phyloP scores from a whole-genome alignment of 2,113 vertebrate species.

The Microcebus griseorufus region DNA sequence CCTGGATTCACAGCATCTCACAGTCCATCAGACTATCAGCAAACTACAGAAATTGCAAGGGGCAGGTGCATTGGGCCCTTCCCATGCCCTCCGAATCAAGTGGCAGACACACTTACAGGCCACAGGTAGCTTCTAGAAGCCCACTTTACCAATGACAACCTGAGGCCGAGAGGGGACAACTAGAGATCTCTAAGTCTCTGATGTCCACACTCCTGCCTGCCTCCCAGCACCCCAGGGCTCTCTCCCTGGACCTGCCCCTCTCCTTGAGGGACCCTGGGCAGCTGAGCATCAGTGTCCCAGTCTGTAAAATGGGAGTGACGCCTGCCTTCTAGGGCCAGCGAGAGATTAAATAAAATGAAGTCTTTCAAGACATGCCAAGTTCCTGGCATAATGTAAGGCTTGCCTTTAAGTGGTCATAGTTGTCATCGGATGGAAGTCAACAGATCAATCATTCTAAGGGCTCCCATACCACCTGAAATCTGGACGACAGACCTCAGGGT shows the following conservation, averaged over 20 bases:
- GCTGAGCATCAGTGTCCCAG: background rate
- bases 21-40: no score
- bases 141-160: background rate
- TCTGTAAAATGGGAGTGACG: background rate
- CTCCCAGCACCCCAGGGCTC: background rate
- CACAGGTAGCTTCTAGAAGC: background rate
- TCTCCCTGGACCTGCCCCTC: background rate
- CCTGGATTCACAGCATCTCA: background rate
- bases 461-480: background rate
- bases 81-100: accelerated
- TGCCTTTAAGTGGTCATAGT: background rate
- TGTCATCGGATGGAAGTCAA: background rate
- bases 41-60: background rate
- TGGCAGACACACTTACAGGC: background rate
- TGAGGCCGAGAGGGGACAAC: background rate
- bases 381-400: background rate
- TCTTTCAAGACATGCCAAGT: background rate
- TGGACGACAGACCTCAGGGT: background rate
- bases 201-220: accelerated
- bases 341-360: background rate
- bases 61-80: accelerated
- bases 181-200: background rate
- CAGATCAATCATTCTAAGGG: background rate
- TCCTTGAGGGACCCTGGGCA: no score
- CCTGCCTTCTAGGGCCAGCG: background rate